phyloP scores from a whole-genome alignment of 2,888 invertebrate genomes.

The Eupithecia abbreviata region DNA sequence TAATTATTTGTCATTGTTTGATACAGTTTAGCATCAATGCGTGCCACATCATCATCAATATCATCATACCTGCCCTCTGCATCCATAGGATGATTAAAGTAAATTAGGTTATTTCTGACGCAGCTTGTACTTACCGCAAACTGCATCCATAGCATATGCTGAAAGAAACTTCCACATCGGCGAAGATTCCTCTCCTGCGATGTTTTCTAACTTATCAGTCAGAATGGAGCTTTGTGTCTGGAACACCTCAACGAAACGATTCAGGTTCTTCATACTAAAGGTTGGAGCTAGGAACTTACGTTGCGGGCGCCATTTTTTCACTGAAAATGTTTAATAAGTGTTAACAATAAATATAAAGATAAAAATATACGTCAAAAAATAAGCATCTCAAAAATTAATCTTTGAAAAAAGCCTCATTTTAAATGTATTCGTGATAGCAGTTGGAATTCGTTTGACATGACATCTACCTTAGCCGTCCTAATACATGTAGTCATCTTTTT shows the following conservation, averaged over 20 bases:
- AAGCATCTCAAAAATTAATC: too few relatives aligned
- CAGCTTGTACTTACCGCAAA: constrained; percentile 53
- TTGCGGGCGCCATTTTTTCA: constrained; percentile 61
- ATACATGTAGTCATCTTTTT: too few relatives aligned
- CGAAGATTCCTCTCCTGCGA: constrained; percentile 33
- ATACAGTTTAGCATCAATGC: too few relatives aligned
- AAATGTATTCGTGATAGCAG: not conserved
- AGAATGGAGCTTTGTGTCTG: constrained; percentile 51
- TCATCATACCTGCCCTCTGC: too few relatives aligned
- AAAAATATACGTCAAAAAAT: too few relatives aligned
- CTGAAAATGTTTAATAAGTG: constrained; percentile 40
- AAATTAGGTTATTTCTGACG: not conserved
- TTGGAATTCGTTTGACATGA: too few relatives aligned
- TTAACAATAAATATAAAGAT: not conserved
- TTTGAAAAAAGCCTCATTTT: not conserved
- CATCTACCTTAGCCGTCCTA: too few relatives aligned
- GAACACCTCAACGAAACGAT: constrained; percentile 55
- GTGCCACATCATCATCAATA: too few relatives aligned
- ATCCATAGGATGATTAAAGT: not conserved
- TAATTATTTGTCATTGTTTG: too few relatives aligned
- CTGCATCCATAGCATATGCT: constrained; percentile 58
- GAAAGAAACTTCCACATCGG: constrained; percentile 57
- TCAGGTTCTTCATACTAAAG: constrained; percentile 55
- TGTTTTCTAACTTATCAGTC: constrained; percentile 46
- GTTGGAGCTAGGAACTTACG: constrained; percentile 60